Conservation (phyloP, 2,888 invertebrate genomes). For the Hoplodrina blanda region DNA sequence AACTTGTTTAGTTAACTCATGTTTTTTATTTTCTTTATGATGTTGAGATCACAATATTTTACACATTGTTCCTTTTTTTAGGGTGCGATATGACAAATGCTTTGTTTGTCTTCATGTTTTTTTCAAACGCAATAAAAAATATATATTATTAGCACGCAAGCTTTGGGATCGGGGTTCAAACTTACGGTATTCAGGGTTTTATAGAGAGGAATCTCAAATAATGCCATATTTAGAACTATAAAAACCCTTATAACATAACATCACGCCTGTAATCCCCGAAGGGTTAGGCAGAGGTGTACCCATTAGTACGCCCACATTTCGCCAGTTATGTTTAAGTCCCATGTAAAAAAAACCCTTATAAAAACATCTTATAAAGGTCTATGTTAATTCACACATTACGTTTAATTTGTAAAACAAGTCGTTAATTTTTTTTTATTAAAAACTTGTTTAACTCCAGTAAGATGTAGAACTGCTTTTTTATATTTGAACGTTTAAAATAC, state of each 20-base stretch:
- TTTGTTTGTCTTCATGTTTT: not conserved
- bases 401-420: not conserved
- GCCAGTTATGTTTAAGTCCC: no score
- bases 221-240: no score
- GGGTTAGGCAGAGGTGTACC: no score
- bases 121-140: no score
- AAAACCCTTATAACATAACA: no score
- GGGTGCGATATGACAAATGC: not conserved
- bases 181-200: no score
- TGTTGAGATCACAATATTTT: not conserved
- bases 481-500: not conserved
- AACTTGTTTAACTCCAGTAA: conserved; percentile 2
- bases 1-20: not conserved
- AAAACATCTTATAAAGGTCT: not conserved
- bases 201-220: no score
- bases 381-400: no score
- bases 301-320: no score
- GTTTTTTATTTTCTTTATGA: not conserved
- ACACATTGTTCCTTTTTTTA: not conserved
- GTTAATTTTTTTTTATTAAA: not conserved
- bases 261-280: no score
- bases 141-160: no score
- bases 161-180: no score
- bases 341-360: not conserved
- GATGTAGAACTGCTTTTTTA: not conserved